A percentile compares a stretch with the other conserved stretches of the same genome.
Evolutionary conservation across 1,140 invertebrate genomes (phyloP).

Genomic region (Batillaria attramentaria): DNA sequence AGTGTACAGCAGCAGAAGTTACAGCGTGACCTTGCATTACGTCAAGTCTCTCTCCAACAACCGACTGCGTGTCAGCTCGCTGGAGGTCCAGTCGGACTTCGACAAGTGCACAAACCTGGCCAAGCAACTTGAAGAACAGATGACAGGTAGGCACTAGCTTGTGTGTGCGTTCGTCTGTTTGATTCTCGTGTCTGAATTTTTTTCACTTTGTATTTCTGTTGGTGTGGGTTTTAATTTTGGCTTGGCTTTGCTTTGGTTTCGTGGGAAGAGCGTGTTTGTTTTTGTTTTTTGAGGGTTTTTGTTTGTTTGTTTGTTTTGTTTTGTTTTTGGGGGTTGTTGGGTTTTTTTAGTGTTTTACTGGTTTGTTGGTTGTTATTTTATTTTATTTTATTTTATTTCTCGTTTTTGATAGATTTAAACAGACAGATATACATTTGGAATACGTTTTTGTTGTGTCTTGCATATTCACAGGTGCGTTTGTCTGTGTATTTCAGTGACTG

Average conservation of each 20-base stretch:
- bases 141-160: slow-evolving; percentile 17
- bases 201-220: neutral
- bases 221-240: neutral
- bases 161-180: neutral
- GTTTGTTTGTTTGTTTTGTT: neutral
- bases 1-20: neutral
- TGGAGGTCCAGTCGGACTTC: slow-evolving; percentile 9
- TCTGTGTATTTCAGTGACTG: slow-evolving; percentile 29
- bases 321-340: neutral
- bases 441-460: neutral
- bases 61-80: neutral
- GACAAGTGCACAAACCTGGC: slow-evolving; percentile 6
- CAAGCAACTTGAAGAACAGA: neutral
- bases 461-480: neutral
- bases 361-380: neutral
- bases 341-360: neutral
- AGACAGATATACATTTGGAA: neutral
- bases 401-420: neutral
- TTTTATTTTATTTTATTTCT: neutral
- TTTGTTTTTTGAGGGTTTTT: neutral
- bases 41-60: slow-evolving; percentile 22
- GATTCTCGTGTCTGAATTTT: neutral
- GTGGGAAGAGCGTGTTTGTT: no score
- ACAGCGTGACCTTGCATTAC: slow-evolving; percentile 12
- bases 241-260: neutral